Evolutionary conservation across 2,113 vertebrate species (phyloP).

Genomic region (Gracilinanus agilis): DNA sequence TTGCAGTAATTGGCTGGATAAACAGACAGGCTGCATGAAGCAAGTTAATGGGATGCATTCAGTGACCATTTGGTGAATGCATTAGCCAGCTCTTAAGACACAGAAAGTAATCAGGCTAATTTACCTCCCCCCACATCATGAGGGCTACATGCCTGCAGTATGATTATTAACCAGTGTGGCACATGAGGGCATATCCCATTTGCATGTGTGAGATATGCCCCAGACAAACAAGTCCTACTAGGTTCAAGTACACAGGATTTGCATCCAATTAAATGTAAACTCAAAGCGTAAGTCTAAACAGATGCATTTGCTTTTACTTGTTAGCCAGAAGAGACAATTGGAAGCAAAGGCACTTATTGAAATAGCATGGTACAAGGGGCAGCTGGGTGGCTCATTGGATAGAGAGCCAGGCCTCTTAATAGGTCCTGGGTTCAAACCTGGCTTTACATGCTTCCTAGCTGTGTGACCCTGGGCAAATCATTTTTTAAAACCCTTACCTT

Average conservation of each 20-base stretch:
- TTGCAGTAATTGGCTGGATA: constrained; percentile 84
- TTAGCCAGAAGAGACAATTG: background rate
- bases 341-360: background rate
- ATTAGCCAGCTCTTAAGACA: background rate
- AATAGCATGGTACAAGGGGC: background rate
- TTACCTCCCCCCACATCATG: background rate
- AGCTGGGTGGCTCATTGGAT: no score
- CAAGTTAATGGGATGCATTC: constrained; percentile 78
- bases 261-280: background rate
- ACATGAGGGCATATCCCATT: background rate
- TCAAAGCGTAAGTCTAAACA: background rate
- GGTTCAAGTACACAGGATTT: background rate
- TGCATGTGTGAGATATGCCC: background rate
- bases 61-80: constrained; percentile 55
- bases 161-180: background rate
- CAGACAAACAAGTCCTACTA: background rate
- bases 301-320: background rate
- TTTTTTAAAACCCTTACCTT: no score
- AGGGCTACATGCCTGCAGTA: background rate
- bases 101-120: background rate
- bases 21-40: constrained; percentile 78
- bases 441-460: no score
- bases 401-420: no score
- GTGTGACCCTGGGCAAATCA: no score
- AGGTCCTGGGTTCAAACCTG: no score